Conservation (phyloP, 2,113 vertebrate genomes). For the Crocuta crocuta region DNA sequence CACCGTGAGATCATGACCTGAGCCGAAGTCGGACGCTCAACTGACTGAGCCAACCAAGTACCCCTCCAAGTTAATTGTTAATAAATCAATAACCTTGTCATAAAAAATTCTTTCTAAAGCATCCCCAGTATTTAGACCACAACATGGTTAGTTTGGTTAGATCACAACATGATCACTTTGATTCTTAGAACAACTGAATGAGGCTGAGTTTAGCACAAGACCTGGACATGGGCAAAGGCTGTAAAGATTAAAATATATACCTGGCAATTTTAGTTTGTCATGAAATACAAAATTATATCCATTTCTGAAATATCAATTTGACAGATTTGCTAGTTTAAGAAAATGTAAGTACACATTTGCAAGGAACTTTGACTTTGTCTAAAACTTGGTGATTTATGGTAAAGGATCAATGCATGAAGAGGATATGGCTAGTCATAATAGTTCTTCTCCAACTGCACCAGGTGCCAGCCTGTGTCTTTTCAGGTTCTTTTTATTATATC, state of each 20-base stretch:
- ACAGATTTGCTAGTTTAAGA: not conserved
- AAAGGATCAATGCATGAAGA: not conserved
- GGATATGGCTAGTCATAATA: not conserved
- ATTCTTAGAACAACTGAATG: not conserved
- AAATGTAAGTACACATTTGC: not conserved
- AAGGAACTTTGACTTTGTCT: constrained; percentile 10
- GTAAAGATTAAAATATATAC: not conserved
- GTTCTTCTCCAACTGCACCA: not conserved
- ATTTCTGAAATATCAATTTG: not conserved
- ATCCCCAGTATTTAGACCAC: not conserved
- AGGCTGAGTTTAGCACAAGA: not conserved
- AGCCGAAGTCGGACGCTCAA: too few relatives aligned
- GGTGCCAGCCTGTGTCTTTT: not conserved
- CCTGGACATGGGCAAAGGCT: not conserved
- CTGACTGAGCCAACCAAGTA: too few relatives aligned
- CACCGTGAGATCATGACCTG: too few relatives aligned
- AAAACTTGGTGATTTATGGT: not conserved
- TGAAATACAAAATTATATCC: not conserved
- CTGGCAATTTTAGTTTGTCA: not conserved
- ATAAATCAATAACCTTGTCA: not conserved
- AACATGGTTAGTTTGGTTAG: not conserved
- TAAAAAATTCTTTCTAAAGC: not conserved
- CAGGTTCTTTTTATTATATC: not conserved
- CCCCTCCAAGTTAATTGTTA: not conserved
- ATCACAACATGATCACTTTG: not conserved